Evolutionary conservation across 1,140 invertebrate genomes (phyloP).

Genomic region (Dinoponera quadriceps): DNA sequence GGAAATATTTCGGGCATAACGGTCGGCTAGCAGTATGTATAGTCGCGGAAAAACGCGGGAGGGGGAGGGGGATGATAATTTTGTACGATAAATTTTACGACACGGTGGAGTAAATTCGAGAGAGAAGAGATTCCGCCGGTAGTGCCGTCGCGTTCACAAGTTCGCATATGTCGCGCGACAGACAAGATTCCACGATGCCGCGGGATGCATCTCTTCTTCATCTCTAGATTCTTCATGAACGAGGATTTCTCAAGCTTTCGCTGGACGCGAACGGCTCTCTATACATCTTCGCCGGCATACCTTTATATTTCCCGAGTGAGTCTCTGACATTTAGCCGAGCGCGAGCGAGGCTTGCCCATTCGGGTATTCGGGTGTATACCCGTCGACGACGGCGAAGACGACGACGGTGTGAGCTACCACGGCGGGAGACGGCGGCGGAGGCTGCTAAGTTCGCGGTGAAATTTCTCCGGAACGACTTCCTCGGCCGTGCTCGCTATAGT

Average conservation of each 20-base stretch:
- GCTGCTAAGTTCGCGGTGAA: constrained; percentile 75
- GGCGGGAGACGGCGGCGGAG: constrained; percentile 57
- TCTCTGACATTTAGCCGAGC: constrained; percentile 62
- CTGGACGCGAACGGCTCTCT: neutral
- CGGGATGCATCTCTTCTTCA: neutral
- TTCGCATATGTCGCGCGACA: neutral
- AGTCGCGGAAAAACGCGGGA: no score
- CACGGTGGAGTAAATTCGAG: no score
- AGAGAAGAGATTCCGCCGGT: no score
- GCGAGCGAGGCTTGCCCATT: constrained; percentile 38
- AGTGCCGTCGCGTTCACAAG: neutral
- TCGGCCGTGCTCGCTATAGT: constrained; percentile 37
- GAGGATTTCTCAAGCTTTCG: neutral
- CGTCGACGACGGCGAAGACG: constrained; percentile 17
- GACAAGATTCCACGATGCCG: neutral
- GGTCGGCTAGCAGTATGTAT: no score
- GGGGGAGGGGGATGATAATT: no score
- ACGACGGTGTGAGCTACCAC: neutral
- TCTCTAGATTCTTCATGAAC: neutral
- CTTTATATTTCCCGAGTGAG: constrained; percentile 33
- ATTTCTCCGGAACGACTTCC: constrained; percentile 76
- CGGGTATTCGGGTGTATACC: constrained; percentile 58
- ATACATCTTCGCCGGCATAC: neutral
- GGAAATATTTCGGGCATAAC: no score
- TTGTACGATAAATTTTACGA: neutral